These are phyloP conservation scores for Rousettus madagascariensis DNA, from an alignment of 2,797 vertebrate species.

Conservation along the genomic window DNA sequence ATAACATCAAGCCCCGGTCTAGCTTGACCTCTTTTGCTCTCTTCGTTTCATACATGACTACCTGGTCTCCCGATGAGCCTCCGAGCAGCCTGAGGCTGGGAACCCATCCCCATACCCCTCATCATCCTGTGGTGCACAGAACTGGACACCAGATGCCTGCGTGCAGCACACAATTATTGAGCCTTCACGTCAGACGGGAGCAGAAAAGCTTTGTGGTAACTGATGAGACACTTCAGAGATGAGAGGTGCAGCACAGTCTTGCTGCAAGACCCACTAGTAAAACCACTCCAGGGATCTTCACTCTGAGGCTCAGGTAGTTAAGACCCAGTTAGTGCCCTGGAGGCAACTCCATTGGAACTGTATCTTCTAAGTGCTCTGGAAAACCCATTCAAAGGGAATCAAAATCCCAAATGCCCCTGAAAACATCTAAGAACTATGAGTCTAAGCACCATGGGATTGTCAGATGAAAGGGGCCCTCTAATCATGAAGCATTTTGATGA, in stretches of 20 bases:
- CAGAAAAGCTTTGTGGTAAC: background rate
- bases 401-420: background rate
- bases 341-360: background rate
- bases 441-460: background rate
- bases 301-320: background rate
- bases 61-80: background rate
- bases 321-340: background rate
- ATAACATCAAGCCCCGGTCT: background rate
- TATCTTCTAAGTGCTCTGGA: background rate
- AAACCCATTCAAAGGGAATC: background rate
- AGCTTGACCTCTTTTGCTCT: background rate
- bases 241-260: background rate
- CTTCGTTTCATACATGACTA: background rate
- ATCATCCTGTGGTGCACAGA: fast-evolving
- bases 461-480: background rate
- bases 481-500: conserved; percentile 41
- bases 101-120: background rate
- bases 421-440: background rate
- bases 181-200: background rate
- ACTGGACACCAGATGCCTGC: fast-evolving
- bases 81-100: background rate
- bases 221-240: background rate
- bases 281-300: background rate
- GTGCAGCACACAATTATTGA: background rate
- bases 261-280: background rate